Evolutionary conservation across 2,797 vertebrate species (phyloP), one percentile per base, ranked within the genome.

Genomic region (Chelmon rostratus): DNA sequence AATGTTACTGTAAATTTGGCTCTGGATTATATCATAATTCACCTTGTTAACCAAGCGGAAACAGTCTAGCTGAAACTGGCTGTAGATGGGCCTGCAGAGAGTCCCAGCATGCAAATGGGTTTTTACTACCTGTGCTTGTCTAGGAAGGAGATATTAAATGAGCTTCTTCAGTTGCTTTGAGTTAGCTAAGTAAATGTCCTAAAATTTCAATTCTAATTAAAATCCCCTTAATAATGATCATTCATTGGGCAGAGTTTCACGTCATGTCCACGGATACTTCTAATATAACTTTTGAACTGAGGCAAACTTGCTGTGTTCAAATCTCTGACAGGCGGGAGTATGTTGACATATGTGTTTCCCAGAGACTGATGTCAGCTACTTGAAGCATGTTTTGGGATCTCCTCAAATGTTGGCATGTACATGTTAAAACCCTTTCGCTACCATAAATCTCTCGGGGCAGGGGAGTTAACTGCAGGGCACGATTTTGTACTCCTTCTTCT

Each of bases 331-430:
- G 67, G 44, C 53, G 10, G 77, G 71, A 86, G 35, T 54, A 70
- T 85, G 67, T 84, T 92, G 89, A 88, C 88, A 87, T 81, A 77
- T 87, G 76, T 89, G 88, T 85, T 88, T 88, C 85, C 83, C 88
- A 89, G 84, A 88, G 88, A 76, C 76, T 87, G 64, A 91, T 87
- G 84, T 87, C 88, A 93, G 84, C 65, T 57, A 71, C 83, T 91
- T 73, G 77, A 89, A 89, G 73, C 84, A 85, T 92, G 93, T 90
- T 90, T 92, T 86, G 85, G 83, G 81, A 90, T 92, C 89, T 83
- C 78, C 73, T 88, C 86, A 85, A 93, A 93, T 87, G 86, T 89
- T 91, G 79, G 73, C 86, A 70, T 82, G 76, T 86, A 69, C 79
- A 84, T 75, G 82, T 86, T 89, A 93, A 91, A 93, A 86, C 73